Evolutionary conservation across 35 echinoderm and acorn worm genomes (phyloP), one percentile per base, ranked within the genome.

Genomic region (Strongylocentrotus purpuratus): DNA sequence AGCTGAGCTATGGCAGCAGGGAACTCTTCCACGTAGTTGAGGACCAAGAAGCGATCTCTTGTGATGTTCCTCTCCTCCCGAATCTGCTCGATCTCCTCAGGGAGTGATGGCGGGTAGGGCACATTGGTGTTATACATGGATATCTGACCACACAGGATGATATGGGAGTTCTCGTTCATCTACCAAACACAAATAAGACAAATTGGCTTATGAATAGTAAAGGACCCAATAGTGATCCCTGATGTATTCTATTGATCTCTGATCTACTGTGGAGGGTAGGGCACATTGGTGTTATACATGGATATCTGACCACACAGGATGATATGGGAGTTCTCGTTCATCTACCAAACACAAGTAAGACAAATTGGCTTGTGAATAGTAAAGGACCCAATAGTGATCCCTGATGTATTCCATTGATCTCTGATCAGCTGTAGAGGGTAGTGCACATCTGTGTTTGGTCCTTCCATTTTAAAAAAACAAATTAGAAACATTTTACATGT

Each of bases 61-160:
- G 95, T 97, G 55, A 99, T 97, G 71, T 99, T 97, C 32, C 86
- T 89, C 10, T 94, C 85, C 20, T 96, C 33, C 48, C 95, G 52
- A 48, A 96, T 96, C n/a, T 96, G 22, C 60, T 97, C 92, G 0
- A 95, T 92, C 15, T 99, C 98, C 3, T 90, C 95, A 41, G 97
- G 86, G 31, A 99, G 85, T 55, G 98, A 96, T 15, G 98, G 98
- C 20, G 98, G 98, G 95, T 99, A 99, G 12, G 96, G 95, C 32
- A 94, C 61, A 50, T 96, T 95, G 12, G 96, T 97, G 85, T 99
- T 99, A 91, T 99, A 99, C 91, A 97, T 97, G 9, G 98, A 92
- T 85, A 99, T 99, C 95, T 97, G 97, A 18, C 98, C 98, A 92
- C 98, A 99, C 52, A 99, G 55, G 46, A 99, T 96, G 50, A 99